Conservation (phyloP, 2,888 invertebrate genomes). For the Drosophila nigritarsus region DNA sequence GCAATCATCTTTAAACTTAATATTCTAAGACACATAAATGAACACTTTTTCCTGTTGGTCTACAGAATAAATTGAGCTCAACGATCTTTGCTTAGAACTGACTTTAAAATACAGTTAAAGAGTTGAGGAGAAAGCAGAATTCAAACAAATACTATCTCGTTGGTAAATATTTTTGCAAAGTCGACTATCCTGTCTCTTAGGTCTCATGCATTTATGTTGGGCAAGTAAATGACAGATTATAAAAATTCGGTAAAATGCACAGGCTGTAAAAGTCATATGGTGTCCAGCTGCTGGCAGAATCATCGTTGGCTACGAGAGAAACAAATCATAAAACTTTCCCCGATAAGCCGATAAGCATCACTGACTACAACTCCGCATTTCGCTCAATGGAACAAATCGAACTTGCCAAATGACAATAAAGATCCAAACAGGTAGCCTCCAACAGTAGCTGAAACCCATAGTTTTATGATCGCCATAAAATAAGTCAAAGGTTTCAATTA, state of each 20-base stretch:
- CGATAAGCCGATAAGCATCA: conserved; percentile 70
- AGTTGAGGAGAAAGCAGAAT: neutral
- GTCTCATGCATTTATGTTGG: conserved; percentile 29
- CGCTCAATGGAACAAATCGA: conserved; percentile 62
- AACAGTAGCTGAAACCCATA: conserved; percentile 47
- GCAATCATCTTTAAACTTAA: neutral
- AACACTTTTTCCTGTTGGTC: neutral
- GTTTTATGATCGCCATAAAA: conserved; percentile 69
- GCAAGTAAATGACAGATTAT: conserved; percentile 28
- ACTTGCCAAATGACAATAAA: conserved; percentile 50
- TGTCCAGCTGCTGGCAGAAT: conserved; percentile 20
- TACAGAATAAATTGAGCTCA: neutral
- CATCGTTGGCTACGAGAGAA: conserved; percentile 50
- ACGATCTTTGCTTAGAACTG: neutral
- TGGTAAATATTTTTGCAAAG: conserved; percentile 9
- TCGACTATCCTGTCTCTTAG: neutral
- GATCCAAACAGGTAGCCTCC: conserved; percentile 35
- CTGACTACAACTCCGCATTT: conserved; percentile 39
- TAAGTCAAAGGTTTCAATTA: conserved; percentile 64
- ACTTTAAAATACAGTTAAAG: neutral
- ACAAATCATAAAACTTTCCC: conserved; percentile 74
- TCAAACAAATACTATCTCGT: neutral
- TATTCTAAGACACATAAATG: neutral
- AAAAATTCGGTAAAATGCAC: conserved; percentile 43
- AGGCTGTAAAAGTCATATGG: conserved; percentile 39